phyloP scores from a whole-genome alignment of 2,888 invertebrate species.

The Platycnemis pennipes region DNA sequence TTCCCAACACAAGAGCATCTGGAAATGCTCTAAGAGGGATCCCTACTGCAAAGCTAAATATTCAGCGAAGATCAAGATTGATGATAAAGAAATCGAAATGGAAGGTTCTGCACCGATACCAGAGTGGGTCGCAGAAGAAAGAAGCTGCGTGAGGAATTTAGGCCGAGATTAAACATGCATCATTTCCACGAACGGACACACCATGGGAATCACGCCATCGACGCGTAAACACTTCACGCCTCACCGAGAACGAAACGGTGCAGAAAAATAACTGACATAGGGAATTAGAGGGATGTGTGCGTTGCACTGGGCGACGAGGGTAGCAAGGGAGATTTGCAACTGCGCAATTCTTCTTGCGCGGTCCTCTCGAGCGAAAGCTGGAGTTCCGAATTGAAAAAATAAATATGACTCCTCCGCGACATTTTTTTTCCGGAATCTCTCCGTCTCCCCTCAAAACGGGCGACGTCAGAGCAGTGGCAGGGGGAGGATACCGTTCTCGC shows the following conservation, averaged over 20 bases:
- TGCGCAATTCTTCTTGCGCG: neutral
- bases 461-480: neutral
- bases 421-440: neutral
- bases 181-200: neutral
- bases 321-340: neutral
- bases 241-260: neutral
- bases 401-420: neutral
- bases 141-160: neutral
- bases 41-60: too few relatives aligned
- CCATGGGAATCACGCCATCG: neutral
- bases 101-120: too few relatives aligned
- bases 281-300: neutral
- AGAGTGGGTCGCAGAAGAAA: neutral
- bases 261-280: neutral
- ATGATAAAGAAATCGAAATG: too few relatives aligned
- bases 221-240: neutral
- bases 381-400: slow-evolving; percentile 1
- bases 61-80: too few relatives aligned
- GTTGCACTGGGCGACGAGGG: neutral
- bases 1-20: too few relatives aligned
- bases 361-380: neutral
- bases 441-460: neutral
- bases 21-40: too few relatives aligned
- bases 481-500: neutral
- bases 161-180: neutral